phyloP scores from a whole-genome alignment of 2,888 invertebrate genomes.

The Melipona bicolor region DNA sequence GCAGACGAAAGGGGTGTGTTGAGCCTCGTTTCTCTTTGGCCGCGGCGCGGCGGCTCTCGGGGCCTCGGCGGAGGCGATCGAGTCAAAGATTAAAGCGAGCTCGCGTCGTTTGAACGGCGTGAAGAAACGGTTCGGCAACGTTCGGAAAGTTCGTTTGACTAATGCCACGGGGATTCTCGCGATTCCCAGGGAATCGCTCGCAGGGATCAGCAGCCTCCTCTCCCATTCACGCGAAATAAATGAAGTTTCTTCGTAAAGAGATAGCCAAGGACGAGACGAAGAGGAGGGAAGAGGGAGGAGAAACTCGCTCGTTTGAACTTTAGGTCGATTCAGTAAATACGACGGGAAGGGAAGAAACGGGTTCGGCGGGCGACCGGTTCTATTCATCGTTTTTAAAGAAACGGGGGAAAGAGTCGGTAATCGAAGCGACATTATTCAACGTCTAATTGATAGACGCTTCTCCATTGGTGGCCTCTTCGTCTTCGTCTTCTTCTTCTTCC shows the following conservation, averaged over 20 bases:
- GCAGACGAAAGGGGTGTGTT: not conserved
- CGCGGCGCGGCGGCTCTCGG: not conserved
- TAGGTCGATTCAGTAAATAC: slow-evolving; percentile 46
- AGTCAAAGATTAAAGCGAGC: slow-evolving; percentile 44
- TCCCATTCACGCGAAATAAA: slow-evolving; percentile 54
- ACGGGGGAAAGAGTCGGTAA: slow-evolving; percentile 37
- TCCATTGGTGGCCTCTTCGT: not conserved
- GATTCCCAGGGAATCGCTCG: slow-evolving; percentile 41
- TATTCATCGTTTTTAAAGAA: slow-evolving; percentile 42
- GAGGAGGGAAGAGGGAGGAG: not conserved
- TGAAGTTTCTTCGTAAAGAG: slow-evolving; percentile 43
- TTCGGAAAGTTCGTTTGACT: slow-evolving; percentile 45
- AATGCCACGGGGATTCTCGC: slow-evolving; percentile 21
- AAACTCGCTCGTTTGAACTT: slow-evolving; percentile 20
- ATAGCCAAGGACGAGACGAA: not conserved
- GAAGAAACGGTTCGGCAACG: slow-evolving; percentile 13
- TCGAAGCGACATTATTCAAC: slow-evolving; percentile 53
- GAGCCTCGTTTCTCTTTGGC: not conserved
- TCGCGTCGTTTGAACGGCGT: slow-evolving; percentile 26
- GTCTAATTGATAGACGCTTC: slow-evolving; percentile 44
- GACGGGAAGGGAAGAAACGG: slow-evolving; percentile 4
- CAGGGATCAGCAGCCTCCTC: slow-evolving; percentile 25
- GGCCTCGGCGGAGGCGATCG: slow-evolving; percentile 10
- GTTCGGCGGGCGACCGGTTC: slow-evolving; percentile 1
- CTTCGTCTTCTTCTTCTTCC: no score